Evolutionary conservation across 1,140 invertebrate species (phyloP).

Genomic region (Papilio machaon): DNA sequence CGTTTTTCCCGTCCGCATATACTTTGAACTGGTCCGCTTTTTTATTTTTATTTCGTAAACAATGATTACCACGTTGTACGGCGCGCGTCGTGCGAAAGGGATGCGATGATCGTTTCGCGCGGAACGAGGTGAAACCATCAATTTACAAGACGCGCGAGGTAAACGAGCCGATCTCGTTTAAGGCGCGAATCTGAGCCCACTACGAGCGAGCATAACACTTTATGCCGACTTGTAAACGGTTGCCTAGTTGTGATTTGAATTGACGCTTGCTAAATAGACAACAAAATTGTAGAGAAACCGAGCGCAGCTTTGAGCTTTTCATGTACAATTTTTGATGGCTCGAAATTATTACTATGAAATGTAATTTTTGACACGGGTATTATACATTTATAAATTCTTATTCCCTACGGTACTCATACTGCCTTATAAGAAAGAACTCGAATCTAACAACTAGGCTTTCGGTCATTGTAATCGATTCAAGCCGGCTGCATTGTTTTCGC

Average conservation of each 20-base stretch:
- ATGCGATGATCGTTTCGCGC: constrained; percentile 73
- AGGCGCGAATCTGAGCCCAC: constrained; percentile 46
- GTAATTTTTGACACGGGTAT: background rate
- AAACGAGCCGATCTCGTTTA: constrained; percentile 60
- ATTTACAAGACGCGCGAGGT: constrained; percentile 67
- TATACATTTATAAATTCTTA: background rate
- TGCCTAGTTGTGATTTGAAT: constrained; percentile 22
- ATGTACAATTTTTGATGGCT: background rate
- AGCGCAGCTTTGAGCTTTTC: background rate
- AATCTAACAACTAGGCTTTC: constrained; percentile 6
- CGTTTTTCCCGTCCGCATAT: constrained; percentile 70
- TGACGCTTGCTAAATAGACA: constrained; percentile 22
- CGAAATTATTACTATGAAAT: background rate
- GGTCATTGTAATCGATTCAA: constrained; percentile 56
- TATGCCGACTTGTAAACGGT: constrained; percentile 25
- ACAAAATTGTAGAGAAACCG: constrained; percentile 1
- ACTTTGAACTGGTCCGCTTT: constrained; percentile 61
- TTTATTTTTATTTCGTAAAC: constrained; percentile 75
- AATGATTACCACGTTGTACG: constrained; percentile 72
- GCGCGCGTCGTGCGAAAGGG: constrained; percentile 63
- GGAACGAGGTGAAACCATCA: constrained; percentile 75
- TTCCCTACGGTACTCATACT: background rate
- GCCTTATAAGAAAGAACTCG: constrained; percentile 1
- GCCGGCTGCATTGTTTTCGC: constrained; percentile 59
- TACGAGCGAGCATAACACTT: background rate